phyloP scores from a whole-genome alignment of 2,888 invertebrate genomes.

The Eupeodes luniger region DNA sequence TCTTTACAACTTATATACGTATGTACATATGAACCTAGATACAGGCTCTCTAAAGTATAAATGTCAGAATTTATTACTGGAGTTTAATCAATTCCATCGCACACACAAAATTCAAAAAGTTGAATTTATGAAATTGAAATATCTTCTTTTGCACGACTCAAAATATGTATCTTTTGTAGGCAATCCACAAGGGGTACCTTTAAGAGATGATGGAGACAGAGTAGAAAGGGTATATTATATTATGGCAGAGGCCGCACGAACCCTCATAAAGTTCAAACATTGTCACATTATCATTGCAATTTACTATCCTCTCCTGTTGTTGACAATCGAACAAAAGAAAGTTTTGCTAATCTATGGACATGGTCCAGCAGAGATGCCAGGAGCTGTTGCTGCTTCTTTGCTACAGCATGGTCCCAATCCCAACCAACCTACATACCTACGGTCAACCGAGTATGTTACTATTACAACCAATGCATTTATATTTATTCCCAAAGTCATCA shows the following conservation, averaged over 20 bases:
- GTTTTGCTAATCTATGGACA: conserved; percentile 69
- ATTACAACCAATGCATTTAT: conserved; percentile 15
- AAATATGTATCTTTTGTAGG: not conserved
- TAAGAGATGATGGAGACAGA: not conserved
- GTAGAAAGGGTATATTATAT: not conserved
- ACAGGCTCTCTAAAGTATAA: conserved; percentile 35
- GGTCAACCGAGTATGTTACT: too few relatives aligned
- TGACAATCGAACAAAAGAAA: conserved; percentile 70
- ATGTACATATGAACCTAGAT: not conserved
- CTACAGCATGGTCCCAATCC: not conserved
- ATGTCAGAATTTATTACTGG: conserved; percentile 60
- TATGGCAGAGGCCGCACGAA: conserved; percentile 14
- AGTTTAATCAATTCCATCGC: conserved; percentile 47
- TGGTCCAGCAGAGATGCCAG: conserved; percentile 51
- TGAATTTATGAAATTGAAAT: conserved; percentile 66
- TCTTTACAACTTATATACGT: not conserved
- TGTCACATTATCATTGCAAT: conserved; percentile 70
- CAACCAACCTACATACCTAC: too few relatives aligned
- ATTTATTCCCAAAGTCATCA: conserved; percentile 54
- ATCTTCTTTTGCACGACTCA: conserved; percentile 52
- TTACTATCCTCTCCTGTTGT: conserved; percentile 46
- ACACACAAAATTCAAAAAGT: conserved; percentile 35
- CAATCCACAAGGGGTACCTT: conserved; percentile 6
- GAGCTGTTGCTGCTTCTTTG: not conserved
- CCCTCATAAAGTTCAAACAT: conserved; percentile 67